Percentiles rank a stretch among this genome's conserved stretches.
These are phyloP conservation scores for Suncus etruscus DNA, from an alignment of 2,113 vertebrate species.

Conservation along the genomic window DNA sequence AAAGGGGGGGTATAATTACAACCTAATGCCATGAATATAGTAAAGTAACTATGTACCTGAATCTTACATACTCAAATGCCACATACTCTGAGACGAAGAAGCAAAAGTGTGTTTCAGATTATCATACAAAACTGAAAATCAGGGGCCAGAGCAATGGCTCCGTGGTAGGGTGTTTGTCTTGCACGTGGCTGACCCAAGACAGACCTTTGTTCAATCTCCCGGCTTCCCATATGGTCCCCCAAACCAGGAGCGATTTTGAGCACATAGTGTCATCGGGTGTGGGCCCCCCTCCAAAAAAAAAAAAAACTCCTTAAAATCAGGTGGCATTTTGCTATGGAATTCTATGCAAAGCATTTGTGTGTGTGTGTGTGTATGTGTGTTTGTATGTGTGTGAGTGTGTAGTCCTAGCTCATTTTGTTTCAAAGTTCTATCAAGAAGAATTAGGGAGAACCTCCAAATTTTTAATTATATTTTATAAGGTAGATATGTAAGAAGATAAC, in stretches of 20 bases:
- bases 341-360: slow-evolving; percentile 14
- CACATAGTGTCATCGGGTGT: too few species aligned
- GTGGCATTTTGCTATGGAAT: background rate
- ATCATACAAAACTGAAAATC: slow-evolving; percentile 43
- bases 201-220: too few species aligned
- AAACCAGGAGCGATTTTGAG: too few species aligned
- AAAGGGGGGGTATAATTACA: background rate
- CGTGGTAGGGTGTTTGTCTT: too few species aligned
- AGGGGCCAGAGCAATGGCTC: too few species aligned
- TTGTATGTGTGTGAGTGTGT: too few species aligned
- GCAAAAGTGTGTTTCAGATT: slow-evolving; percentile 25
- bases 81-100: background rate
- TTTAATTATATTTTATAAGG: slow-evolving; percentile 17
- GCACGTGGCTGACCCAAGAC: too few species aligned
- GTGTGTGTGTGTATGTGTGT: too few species aligned
- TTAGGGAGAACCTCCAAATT: background rate
- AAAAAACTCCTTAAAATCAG: background rate
- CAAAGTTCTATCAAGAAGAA: background rate
- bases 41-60: background rate
- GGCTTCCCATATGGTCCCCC: too few species aligned
- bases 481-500: background rate
- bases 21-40: background rate
- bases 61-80: background rate
- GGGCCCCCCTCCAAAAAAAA: too few species aligned
- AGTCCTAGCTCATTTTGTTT: slow-evolving; percentile 26